phyloP scores from a whole-genome alignment of 1,140 invertebrate species.

The Mamestra configurata region DNA sequence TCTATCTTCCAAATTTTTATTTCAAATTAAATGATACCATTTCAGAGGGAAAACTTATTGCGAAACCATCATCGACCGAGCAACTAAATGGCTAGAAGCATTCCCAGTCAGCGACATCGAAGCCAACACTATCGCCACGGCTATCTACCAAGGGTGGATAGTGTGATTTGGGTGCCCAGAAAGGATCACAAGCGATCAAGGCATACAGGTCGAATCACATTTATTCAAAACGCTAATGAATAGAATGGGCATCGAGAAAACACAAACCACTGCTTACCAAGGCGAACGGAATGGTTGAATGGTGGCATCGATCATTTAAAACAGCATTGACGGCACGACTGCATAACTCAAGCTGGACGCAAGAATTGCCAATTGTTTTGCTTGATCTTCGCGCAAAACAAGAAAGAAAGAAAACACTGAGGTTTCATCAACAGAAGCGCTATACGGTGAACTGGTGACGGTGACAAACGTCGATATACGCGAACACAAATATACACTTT shows the following conservation, averaged over 20 bases:
- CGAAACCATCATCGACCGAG: no score
- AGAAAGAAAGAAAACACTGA: no score
- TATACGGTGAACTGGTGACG: no score
- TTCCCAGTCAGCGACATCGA: neutral
- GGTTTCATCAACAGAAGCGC: no score
- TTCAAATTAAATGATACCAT: no score
- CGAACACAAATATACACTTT: no score
- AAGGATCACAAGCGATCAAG: neutral
- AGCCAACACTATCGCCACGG: neutral
- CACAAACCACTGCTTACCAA: neutral
- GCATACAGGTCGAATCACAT: neutral
- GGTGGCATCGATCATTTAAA: neutral
- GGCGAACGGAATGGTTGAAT: neutral
- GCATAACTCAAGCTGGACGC: neutral
- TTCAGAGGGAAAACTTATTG: no score
- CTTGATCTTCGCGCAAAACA: no score
- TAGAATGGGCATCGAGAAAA: neutral
- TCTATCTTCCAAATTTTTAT: no score
- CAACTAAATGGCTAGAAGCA: no score
- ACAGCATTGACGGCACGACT: neutral
- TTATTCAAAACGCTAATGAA: neutral
- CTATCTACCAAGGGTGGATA: neutral
- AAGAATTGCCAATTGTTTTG: no score
- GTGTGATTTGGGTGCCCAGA: neutral
- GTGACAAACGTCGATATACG: no score